Base-by-base conservation (phyloP, 2,888 invertebrate species). In the Drosophila neutralis region DNA sequence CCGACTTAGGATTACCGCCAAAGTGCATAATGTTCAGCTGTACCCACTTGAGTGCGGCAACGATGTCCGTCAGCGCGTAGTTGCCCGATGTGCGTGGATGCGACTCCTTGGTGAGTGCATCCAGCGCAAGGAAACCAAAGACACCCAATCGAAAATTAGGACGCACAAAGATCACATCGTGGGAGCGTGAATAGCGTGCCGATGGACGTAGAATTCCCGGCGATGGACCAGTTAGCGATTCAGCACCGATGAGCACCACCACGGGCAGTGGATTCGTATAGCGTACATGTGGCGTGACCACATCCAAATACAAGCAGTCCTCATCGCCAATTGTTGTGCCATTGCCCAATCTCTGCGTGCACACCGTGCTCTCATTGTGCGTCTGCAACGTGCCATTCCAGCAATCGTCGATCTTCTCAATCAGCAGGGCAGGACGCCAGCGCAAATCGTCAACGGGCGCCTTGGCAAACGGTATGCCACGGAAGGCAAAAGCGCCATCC, bases 61-160 rank as follows among this genome's bases (percentile, higher is more conserved):
- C 91, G 69, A 98, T 95, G 90, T 98, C 98, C 2, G 96, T 96
- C 1, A 98, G 94, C 0, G 96, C 98, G 90, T 97, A 98, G 92
- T 98, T 98, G 36, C 98, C 98, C 0, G 97, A 97, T 0, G 96
- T 95, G 35, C 94, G 95, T 0, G 97, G 96, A 90, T 97, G 95
- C 27, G 95, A 94, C 0, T 95, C 94, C 81, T 95, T 94, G 0
- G 96, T 95, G 1, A 97, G 93, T 3, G 95, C 94, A 67, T 96
- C 95, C 7, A 96, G 93, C 0, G 98, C 96, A 57, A 98, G 93
- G 91, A 98, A 98, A 5, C 98, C 98, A 65, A 96, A 94, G 57
- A 95, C 95, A 0, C 96, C 96, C 70, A 96, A 93, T 84, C 98
- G 95, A 93, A 98, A 98, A 90, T 98, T 97, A 5, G 98, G 97